Base-by-base conservation (phyloP, 2,888 invertebrate genomes). In the Zelleria hepariella region DNA sequence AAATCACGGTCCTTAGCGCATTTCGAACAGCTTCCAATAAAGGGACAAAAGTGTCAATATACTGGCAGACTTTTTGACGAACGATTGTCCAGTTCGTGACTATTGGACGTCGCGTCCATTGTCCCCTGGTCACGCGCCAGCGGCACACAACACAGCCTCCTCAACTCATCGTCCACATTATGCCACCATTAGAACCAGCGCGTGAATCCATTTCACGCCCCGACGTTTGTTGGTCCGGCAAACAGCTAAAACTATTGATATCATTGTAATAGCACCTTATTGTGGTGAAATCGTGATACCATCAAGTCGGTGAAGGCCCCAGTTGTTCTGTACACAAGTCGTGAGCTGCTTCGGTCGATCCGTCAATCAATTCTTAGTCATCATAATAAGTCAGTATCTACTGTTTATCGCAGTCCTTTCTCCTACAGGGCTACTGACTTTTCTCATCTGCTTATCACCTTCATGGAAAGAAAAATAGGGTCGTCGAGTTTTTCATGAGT, bases 151-250 rank as follows among this genome's bases (percentile, higher is more conserved):
- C 74, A 73, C 72, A 69, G 26, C 26, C 70, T 66, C 66, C 65
- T 68, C n/a, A n/a, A n/a, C n/a, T n/a, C 71, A 76, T 82, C 78
- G 77, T 76, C 68, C 64, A 64, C 63, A 64, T 63, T 67, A 75
- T 76, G 75, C 70, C 25, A 42, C 32, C 32, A 42, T 42, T 54
- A 54, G 25, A 26, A 26, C 15, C n/a, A 75, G 73, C 71, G 73
- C 70, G 68, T 69, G 74, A 80, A 83, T 83, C 74, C 77, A 85
- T 86, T 85, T 81, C 78, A 82, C 79, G 75, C 77, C 70, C 66
- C 67, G 71, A 68, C 73, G 72, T 71, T 70, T 68, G 66, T 26
- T 7, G 54, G n/a, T n/a, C 20, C 32, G 1, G 32, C 32, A 42
- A 42, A 42, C 32, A 42, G 32, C 15, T 42, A 42, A 15, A 1